Percentiles rank a stretch among this genome's conserved stretches.
Conservation (phyloP, 2,797 vertebrate species). For the Nannoperca australis region DNA sequence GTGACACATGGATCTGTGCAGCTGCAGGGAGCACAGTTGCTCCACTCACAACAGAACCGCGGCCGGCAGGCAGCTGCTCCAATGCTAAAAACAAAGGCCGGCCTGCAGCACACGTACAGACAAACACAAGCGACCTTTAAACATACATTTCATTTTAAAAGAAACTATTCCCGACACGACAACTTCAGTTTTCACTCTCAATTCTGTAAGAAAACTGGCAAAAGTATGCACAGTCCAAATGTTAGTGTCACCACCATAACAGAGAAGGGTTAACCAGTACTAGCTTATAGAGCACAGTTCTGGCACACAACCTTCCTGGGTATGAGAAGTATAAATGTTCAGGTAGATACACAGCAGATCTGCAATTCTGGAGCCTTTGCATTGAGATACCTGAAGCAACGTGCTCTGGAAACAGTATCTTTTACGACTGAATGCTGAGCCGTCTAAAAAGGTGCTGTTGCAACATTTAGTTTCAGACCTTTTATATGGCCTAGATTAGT, state of each 20-base stretch:
- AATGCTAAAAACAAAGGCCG: conserved; percentile 50
- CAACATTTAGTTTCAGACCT: conserved; percentile 6
- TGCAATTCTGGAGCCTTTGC: background rate
- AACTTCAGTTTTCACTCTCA: background rate
- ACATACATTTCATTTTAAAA: background rate
- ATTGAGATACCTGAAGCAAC: background rate
- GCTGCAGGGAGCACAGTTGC: conserved; percentile 71
- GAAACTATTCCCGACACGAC: background rate
- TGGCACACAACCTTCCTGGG: background rate
- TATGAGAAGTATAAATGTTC: background rate
- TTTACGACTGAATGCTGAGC: conserved; percentile 1
- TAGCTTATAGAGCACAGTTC: background rate
- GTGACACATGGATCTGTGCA: conserved; percentile 72
- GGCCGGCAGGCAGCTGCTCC: conserved; percentile 61
- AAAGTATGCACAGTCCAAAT: background rate
- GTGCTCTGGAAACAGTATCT: background rate
- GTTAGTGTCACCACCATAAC: no score
- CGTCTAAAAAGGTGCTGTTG: background rate
- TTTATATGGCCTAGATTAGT: conserved; percentile 19
- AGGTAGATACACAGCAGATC: background rate
- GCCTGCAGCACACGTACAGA: conserved; percentile 31
- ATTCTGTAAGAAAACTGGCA: background rate
- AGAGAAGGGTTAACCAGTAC: background rate
- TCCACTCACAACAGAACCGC: conserved; percentile 66
- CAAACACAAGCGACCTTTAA: no score